These are phyloP conservation scores for Melieria omissa DNA, from an alignment of 2,888 invertebrate species.

Conservation along the genomic window DNA sequence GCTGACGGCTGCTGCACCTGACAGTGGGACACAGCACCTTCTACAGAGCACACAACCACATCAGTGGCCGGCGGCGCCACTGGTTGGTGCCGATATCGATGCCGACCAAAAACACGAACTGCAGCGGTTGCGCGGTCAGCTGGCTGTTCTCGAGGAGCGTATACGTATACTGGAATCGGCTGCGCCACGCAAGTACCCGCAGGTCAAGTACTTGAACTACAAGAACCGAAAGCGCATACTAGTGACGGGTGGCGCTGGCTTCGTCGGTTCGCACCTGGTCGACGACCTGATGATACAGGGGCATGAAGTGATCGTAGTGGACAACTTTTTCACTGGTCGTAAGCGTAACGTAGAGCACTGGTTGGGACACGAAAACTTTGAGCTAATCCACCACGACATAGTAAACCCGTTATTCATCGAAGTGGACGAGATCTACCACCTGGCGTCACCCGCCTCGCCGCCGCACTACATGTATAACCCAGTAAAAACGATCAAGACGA, in stretches of 20 bases:
- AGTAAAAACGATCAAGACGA: slow-evolving; percentile 99
- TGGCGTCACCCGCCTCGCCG: slow-evolving; percentile 98
- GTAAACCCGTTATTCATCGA: slow-evolving; percentile 97
- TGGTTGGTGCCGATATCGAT: slow-evolving; percentile 11
- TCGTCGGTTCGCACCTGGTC: slow-evolving; percentile 98
- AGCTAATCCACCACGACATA: slow-evolving; percentile 98
- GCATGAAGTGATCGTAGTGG: slow-evolving; percentile 95
- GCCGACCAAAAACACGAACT: slow-evolving; percentile 73
- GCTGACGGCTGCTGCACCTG: slow-evolving; percentile 34
- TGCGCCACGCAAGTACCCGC: slow-evolving; percentile 86
- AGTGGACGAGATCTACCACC: slow-evolving; percentile 97
- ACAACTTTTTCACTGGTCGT: slow-evolving; percentile 98
- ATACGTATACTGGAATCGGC: slow-evolving; percentile 77
- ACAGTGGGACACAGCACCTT: background rate
- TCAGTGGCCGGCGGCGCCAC: background rate
- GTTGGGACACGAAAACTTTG: slow-evolving; percentile 99
- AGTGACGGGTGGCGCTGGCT: slow-evolving; percentile 97
- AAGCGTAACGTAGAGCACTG: slow-evolving; percentile 98
- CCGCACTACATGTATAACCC: slow-evolving; percentile 99
- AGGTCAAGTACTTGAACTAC: slow-evolving; percentile 92
- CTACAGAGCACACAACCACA: background rate
- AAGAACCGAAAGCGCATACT: slow-evolving; percentile 91
- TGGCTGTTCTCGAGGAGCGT: slow-evolving; percentile 73
- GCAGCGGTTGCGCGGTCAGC: slow-evolving; percentile 67
- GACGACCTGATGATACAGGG: slow-evolving; percentile 95